Base-by-base conservation (phyloP, 37 sponge, comb jelly and placozoan species). In the Eunapius fragilis region DNA sequence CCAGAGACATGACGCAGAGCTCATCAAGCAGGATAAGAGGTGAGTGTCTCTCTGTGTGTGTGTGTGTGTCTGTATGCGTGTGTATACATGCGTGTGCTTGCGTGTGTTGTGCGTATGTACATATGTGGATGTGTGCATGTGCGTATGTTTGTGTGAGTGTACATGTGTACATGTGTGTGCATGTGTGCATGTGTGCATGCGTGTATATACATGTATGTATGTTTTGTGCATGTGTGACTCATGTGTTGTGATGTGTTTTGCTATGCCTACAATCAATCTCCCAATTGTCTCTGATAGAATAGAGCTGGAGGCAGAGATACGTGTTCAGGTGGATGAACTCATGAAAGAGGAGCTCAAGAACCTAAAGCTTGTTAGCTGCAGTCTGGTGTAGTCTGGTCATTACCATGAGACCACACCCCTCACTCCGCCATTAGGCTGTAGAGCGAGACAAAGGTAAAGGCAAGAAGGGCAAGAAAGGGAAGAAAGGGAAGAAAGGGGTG, bases 281-380 rank as follows among this genome's bases (percentile, higher is more conserved):
- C n/a, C n/a, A n/a, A n/a, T n/a, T n/a, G n/a, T n/a, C n/a, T 23
- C 11, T 24, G 74, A 28, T 47, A 98, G 99, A 70, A 70, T 88
- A 25, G 99, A 99, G 77, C 38, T 99, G 19, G 99, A 99, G 74
- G 88, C 68, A 37, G 99, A 99, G 83, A 91, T 97, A 25, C 83
- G 99, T 89, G 78, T 92, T 33, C 95, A 95, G 32, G 99, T 99
- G 23, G 99, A 99, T 82, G 93, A 94, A 36, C 79, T 99, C 76
- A 99, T 99, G 99, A 89, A 96, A 87, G 98, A 99, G 80, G 99
- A 99, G 72, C 91, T 99, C 75, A 97, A 97, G 86, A 99, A 99
- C 48, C 85, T 99, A 30, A 99, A 99, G 90, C 77, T 96, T 74
- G 98, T 97, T 78, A 58, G 87, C 2, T 6, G 12, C 10, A 38